Evolutionary conservation across 2,888 invertebrate genomes (phyloP).

Genomic region (Megamerina dolium): DNA sequence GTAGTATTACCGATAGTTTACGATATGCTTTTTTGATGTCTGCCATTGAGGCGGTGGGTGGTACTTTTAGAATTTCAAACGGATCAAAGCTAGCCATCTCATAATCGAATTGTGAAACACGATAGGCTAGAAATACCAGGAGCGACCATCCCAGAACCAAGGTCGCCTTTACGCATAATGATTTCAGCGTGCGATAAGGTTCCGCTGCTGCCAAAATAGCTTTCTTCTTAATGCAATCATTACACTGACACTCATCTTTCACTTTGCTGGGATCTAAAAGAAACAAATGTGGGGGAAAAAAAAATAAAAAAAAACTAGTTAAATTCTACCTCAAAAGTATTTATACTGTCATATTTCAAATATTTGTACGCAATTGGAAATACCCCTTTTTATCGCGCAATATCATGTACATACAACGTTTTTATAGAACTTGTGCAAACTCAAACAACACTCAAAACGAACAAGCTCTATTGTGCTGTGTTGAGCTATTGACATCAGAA

Average conservation of each 20-base stretch:
- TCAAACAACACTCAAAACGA: no score
- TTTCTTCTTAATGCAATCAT: constrained; percentile 80
- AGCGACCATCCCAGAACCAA: constrained; percentile 79
- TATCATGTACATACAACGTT: no score
- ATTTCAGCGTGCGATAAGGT: constrained; percentile 81
- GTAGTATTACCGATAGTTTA: constrained; percentile 84
- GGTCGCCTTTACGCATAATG: constrained; percentile 69
- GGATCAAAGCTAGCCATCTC: constrained; percentile 99
- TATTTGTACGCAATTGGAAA: no score
- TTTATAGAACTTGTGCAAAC: no score
- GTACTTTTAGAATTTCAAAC: constrained; percentile 88
- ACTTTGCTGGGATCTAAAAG: constrained; percentile 66
- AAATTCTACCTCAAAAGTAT: no score
- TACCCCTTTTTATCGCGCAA: no score
- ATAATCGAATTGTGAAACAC: constrained; percentile 94
- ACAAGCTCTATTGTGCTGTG: no score
- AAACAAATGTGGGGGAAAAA: constrained; percentile 2
- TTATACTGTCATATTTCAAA: no score
- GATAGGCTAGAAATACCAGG: constrained; percentile 75
- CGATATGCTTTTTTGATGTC: constrained; percentile 96
- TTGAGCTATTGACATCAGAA: no score
- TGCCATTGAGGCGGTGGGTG: constrained; percentile 75
- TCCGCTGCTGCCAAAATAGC: constrained; percentile 74
- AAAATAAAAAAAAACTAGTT: no score
- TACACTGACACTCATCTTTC: constrained; percentile 81